Percentiles rank a stretch among this genome's conserved stretches.
Conservation (phyloP, 1,140 invertebrate species). For the Hypothenemus hampei region DNA sequence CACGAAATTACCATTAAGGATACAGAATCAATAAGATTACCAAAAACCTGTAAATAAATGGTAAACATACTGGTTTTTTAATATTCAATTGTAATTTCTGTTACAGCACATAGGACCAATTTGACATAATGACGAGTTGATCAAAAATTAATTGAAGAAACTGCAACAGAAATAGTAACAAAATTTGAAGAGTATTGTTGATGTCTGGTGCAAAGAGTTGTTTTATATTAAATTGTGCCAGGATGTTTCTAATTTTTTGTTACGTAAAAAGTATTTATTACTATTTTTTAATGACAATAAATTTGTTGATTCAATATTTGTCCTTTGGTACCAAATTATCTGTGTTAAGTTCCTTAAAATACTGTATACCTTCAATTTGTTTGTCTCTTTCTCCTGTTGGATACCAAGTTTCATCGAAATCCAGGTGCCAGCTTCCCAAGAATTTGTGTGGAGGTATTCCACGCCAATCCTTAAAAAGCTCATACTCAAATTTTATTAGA, state of each 20-base stretch:
- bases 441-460: slow-evolving; percentile 53
- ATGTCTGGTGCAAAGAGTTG: slow-evolving; percentile 23
- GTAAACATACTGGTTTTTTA: too few species aligned
- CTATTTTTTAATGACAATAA: slow-evolving; percentile 29
- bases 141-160: slow-evolving; percentile 13
- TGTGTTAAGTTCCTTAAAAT: neutral
- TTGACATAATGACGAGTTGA: slow-evolving; percentile 28
- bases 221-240: slow-evolving; percentile 27
- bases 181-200: neutral
- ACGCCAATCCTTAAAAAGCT: slow-evolving; percentile 17
- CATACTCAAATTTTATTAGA: neutral
- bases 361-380: slow-evolving; percentile 32
- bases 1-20: slow-evolving; percentile 80
- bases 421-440: slow-evolving; percentile 62
- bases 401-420: slow-evolving; percentile 66
- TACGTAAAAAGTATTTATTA: slow-evolving; percentile 25
- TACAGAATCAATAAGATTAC: slow-evolving; percentile 72
- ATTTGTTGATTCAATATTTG: slow-evolving; percentile 18
- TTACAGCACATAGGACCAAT: slow-evolving; percentile 38
- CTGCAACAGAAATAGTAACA: slow-evolving; percentile 1
- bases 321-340: neutral
- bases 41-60: slow-evolving; percentile 47
- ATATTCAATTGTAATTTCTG: neutral
- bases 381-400: slow-evolving; percentile 47
- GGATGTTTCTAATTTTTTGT: slow-evolving; percentile 28